A percentile compares a stretch with the other conserved stretches of the same genome.
Evolutionary conservation across 92 coral and sea anemone genomes (phyloP).

Genomic region (Porites evermanni): DNA sequence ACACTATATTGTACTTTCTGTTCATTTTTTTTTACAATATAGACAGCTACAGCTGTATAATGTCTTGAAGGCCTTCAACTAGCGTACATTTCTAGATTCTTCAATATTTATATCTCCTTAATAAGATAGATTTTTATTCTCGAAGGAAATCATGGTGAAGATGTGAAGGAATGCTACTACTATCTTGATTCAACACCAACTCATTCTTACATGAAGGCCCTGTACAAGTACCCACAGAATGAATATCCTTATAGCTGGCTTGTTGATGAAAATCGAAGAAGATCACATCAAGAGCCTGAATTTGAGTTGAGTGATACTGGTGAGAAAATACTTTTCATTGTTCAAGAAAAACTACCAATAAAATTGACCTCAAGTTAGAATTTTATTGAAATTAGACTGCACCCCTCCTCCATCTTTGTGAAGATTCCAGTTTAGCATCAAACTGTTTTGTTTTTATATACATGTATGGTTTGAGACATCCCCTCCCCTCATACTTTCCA

Average conservation of each 20-base stretch:
- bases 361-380: not conserved
- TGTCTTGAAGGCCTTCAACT: too few relatives aligned
- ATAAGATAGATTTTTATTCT: too few relatives aligned
- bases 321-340: not conserved
- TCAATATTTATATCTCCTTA: too few relatives aligned
- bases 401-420: too few relatives aligned
- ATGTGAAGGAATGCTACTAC: constrained; percentile 95
- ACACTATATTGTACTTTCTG: too few relatives aligned
- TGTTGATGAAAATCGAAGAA: constrained; percentile 71
- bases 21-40: too few relatives aligned
- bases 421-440: too few relatives aligned
- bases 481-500: too few relatives aligned
- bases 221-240: constrained; percentile 92
- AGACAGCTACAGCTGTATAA: too few relatives aligned
- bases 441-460: too few relatives aligned
- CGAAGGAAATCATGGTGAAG: constrained; percentile 96
- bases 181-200: constrained; percentile 94
- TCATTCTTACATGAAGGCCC: constrained; percentile 96
- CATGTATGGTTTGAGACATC: too few relatives aligned
- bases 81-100: too few relatives aligned
- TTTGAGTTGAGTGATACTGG: constrained; percentile 89
- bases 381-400: not conserved
- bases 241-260: constrained; percentile 77
- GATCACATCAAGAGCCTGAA: constrained; percentile 76
- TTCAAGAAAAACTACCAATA: not conserved